Percentiles rank a stretch among this genome's conserved stretches.
Conservation (phyloP, 1,140 invertebrate species). For the Drosophila parabipectinata region DNA sequence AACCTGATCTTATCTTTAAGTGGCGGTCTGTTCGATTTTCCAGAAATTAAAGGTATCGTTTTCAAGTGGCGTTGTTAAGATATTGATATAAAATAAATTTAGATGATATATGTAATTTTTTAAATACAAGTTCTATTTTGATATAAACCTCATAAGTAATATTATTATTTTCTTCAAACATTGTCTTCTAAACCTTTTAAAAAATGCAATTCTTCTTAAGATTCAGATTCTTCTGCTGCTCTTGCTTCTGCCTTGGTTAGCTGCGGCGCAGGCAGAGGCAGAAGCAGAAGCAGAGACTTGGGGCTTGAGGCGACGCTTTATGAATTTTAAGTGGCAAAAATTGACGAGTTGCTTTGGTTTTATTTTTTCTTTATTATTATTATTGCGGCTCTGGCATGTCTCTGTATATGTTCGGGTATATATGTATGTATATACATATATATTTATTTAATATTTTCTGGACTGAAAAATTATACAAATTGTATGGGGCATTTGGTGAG, state of each 20-base stretch:
- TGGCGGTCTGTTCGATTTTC: constrained; percentile 4
- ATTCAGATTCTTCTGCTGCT: background rate
- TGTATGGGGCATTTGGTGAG: constrained; percentile 69
- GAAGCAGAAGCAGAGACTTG: constrained; percentile 2
- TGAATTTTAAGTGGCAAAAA: constrained; percentile 80
- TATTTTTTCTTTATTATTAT: constrained; percentile 75
- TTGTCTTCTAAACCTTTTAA: background rate
- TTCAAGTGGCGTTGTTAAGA: background rate
- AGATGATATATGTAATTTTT: background rate
- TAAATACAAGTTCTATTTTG: too few relatives aligned
- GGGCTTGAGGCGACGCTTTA: constrained; percentile 59
- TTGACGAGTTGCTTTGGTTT: constrained; percentile 79
- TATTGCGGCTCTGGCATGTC: constrained; percentile 35
- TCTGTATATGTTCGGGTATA: background rate
- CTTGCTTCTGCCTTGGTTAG: background rate
- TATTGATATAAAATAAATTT: background rate
- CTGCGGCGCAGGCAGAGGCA: background rate
- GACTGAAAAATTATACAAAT: constrained; percentile 73
- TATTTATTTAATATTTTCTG: constrained; percentile 75
- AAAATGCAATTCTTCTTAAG: background rate
- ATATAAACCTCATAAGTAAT: too few relatives aligned
- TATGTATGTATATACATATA: constrained; percentile 2
- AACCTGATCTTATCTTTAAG: constrained; percentile 1
- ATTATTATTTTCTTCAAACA: too few relatives aligned
- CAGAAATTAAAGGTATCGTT: background rate